Base-by-base conservation (phyloP, 2,797 vertebrate species). In the Phylloscopus collybita region DNA sequence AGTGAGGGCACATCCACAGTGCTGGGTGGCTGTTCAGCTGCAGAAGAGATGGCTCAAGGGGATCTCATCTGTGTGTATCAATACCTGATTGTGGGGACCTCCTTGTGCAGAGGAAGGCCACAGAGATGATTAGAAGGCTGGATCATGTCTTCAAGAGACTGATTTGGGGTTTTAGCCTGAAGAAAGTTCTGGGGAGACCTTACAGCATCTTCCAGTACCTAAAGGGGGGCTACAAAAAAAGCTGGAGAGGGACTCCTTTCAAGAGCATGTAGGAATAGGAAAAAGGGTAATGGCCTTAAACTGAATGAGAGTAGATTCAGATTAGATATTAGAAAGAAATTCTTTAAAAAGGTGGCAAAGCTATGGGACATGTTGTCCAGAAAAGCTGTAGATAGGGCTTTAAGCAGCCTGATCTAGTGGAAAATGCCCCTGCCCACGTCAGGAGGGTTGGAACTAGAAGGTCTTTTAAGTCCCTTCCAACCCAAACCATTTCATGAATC, bases 401-500 rank as follows among this genome's bases (percentile, higher is more conserved):
- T 54, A 14, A 66, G 19, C 13, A 49, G 17, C 34, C 47, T 67
- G 23, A 8, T 42, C 26, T 53, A 42, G 30, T 53, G 40, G 7
- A 60, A 53, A 7, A 3, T 47, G 11, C 15, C 26, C 26, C 47
- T 66, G 22, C 53, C 40, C 9, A 25, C 0, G 0, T 30, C 53
- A 54, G 40, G 30, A 34, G 26, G 9, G 18, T 5, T 72, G 34
- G 13, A 72, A 49, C 2, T 6, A 36, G 11, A 13, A 9, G 11
- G 13, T 49, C 9, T 60, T 47, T 42, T 53, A 60, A 18, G 19
- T 60, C 5, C 6, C 30, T 60, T 84, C 34, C 30, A 60, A 11
- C 6, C 13, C 18, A 66, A 42, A 72, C 18, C 15, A 60, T 53
- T 72, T 50, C 9, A 34, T 16, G 16, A 36, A 47, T 60, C 53